Evolutionary conservation across 2,888 invertebrate genomes (phyloP).

Genomic region (Scrobipalpa costella): DNA sequence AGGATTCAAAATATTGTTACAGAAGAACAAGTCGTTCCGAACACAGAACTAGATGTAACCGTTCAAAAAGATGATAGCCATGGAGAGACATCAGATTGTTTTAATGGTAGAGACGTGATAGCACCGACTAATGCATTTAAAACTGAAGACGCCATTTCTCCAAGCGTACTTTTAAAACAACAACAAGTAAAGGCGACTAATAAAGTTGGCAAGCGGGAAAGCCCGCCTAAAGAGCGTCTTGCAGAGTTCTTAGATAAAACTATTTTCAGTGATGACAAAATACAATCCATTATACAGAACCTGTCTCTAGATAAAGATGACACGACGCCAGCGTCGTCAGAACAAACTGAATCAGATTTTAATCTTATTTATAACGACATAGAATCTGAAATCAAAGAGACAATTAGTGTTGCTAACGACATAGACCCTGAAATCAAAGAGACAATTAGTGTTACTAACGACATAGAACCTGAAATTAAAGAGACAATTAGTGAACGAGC

Average conservation of each 20-base stretch:
- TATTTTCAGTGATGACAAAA: conserved; percentile 70
- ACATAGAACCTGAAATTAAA: conserved; percentile 42
- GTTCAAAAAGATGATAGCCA: conserved; percentile 1
- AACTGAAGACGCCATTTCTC: conserved; percentile 41
- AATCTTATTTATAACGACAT: too few species aligned
- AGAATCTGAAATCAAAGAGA: too few species aligned
- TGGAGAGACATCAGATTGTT: not conserved
- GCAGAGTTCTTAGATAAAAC: conserved; percentile 73
- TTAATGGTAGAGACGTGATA: not conserved
- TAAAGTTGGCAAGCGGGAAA: conserved; percentile 56
- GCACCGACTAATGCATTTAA: not conserved
- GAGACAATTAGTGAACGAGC: conserved; percentile 50
- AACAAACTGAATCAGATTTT: conserved; percentile 17
- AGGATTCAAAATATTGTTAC: not conserved
- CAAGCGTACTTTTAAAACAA: conserved; percentile 48
- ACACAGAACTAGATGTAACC: not conserved
- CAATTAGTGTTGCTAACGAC: too few species aligned
- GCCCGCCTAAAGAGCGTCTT: conserved; percentile 72
- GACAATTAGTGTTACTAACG: conserved; percentile 38
- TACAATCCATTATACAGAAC: conserved; percentile 72
- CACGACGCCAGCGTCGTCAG: conserved; percentile 28
- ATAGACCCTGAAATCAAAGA: too few species aligned
- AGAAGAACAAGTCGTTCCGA: not conserved
- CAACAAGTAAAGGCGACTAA: conserved; percentile 45
- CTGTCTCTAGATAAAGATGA: conserved; percentile 63